These are phyloP conservation scores for Apostichopus japonicus DNA, from an alignment of 35 echinoderm and acorn worm genomes.

Conservation along the genomic window DNA sequence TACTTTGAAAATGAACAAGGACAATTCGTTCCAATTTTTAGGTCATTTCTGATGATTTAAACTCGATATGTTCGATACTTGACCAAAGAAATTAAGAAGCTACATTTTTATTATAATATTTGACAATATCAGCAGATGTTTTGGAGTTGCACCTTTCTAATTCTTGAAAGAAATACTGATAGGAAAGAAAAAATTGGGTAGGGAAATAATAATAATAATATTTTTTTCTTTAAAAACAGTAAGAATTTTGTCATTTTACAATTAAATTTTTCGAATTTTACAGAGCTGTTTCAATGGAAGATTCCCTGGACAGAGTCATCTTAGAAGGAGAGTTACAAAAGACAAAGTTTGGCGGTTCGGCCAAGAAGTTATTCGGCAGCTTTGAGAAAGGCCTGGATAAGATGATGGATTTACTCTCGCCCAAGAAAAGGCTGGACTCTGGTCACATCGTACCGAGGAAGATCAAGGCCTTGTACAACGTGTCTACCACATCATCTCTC, in stretches of 20 bases:
- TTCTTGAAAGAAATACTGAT: too few species aligned
- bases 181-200: too few species aligned
- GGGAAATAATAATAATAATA: background rate
- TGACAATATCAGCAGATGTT: too few species aligned
- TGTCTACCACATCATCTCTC: constrained; percentile 89
- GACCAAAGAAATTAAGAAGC: too few species aligned
- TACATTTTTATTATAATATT: too few species aligned
- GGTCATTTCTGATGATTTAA: too few species aligned
- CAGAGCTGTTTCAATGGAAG: constrained; percentile 99
- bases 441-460: constrained; percentile 84
- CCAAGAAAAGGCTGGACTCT: constrained; percentile 72
- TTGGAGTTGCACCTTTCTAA: too few species aligned
- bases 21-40: too few species aligned
- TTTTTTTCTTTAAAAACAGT: too few species aligned
- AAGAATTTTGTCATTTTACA: too few species aligned
- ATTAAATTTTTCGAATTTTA: background rate
- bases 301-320: constrained; percentile 69
- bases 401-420: constrained; percentile 84
- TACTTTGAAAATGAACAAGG: too few species aligned
- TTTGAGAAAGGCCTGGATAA: constrained; percentile 99
- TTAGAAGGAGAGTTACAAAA: constrained; percentile 69
- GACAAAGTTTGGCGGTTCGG: constrained; percentile 68
- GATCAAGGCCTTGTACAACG: constrained; percentile 96
- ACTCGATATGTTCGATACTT: too few species aligned
- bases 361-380: constrained; percentile 97